Base-by-base conservation (phyloP, 2,888 invertebrate species). In the Chironomus riparius region DNA sequence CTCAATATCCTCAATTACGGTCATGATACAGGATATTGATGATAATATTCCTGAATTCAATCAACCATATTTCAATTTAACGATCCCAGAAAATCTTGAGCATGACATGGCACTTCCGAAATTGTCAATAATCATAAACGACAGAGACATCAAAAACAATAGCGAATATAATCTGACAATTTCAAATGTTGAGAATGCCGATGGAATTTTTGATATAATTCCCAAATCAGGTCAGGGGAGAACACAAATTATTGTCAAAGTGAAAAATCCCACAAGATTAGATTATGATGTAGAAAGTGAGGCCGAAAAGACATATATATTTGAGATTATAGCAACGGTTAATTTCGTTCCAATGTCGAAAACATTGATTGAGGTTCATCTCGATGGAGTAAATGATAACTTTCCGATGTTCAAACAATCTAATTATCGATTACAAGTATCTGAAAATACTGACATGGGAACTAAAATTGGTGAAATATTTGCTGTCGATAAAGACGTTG, bases 301-400 rank as follows among this genome's bases (percentile, higher is more conserved):
- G 1, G 83, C 86, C 0, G 84, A 86, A 77, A 86, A 90, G 48
- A 82, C 86, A 13, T 86, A 91, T 22, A 87, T 88, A 79, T 92
- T 93, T 78, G 89, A 91, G 79, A 87, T 93, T 15, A 86, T 90
- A 0, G 89, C 90, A 0, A 85, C 86, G 0, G 86, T 88, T 0
- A 83, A 86, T 68, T 86, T 84, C 1, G 80, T 83, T 79, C 87
- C 90, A 82, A 84, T 87, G 71, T 87, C 91, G 6, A 85, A 85
- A 61, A 85, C 89, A 0, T 85, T 87, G 78, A 87, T 92, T 0
- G 88, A 88, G 74, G 87, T 90, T 1, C 88, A 89, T 78, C 82
- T 94, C 0, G 80, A 88, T 47, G 94, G 94, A 82, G 90, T 90
- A 71, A 94, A 94, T 80, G 94, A 94, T 79, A 94, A 94, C 79